Percentiles rank a stretch among this genome's conserved stretches.
Evolutionary conservation across 2,797 vertebrate species (phyloP).

Genomic region (Ambastaia sidthimunki): DNA sequence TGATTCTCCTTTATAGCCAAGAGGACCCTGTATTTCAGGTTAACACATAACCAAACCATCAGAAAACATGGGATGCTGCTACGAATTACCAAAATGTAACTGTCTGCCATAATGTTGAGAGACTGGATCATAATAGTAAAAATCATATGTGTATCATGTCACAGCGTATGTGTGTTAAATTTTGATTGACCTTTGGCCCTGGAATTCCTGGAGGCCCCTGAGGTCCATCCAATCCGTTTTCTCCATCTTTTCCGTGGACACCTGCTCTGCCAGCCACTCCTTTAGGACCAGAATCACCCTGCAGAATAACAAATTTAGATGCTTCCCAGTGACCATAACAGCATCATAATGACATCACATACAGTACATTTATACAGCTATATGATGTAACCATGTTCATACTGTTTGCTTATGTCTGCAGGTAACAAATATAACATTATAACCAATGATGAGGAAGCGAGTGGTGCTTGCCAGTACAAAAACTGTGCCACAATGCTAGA

Average conservation of each 20-base stretch:
- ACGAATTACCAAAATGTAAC: background rate
- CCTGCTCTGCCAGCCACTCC: conserved; percentile 79
- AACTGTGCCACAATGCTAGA: background rate
- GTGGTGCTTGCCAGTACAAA: background rate
- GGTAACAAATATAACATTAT: too few species aligned
- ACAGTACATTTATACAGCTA: background rate
- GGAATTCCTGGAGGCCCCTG: conserved; percentile 76
- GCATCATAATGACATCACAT: background rate
- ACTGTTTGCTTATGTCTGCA: background rate
- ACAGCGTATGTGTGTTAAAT: background rate
- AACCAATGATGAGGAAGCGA: too few species aligned
- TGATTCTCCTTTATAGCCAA: conserved; percentile 85
- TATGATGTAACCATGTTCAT: too few species aligned
- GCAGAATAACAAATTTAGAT: conserved; percentile 22
- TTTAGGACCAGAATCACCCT: conserved; percentile 81
- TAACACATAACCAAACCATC: background rate
- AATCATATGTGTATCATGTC: background rate
- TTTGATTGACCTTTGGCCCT: conserved; percentile 77
- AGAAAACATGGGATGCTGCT: background rate
- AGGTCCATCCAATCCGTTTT: conserved; percentile 80
- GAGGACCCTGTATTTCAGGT: conserved; percentile 75
- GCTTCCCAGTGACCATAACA: too few species aligned
- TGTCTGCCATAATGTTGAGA: background rate
- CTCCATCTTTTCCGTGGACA: conserved; percentile 78
- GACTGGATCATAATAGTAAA: background rate